Evolutionary conservation across 1,140 invertebrate species (phyloP).

Genomic region (Rhopalosiphum padi): DNA sequence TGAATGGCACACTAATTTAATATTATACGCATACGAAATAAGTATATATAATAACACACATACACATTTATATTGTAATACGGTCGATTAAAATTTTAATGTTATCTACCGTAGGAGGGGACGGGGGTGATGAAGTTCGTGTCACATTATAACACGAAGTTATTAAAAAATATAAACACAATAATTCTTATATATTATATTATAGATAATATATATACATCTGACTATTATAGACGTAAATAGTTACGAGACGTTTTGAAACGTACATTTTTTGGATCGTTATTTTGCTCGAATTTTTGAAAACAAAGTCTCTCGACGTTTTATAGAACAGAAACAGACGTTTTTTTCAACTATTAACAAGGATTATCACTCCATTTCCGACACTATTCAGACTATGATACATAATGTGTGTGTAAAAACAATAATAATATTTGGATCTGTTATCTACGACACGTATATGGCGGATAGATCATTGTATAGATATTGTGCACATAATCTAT

Average conservation of each 20-base stretch:
- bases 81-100: background rate
- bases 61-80: background rate
- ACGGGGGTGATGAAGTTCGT: background rate
- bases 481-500: background rate
- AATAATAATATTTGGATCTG: background rate
- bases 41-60: background rate
- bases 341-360: background rate
- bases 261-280: background rate
- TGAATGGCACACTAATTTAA: conserved; percentile 19
- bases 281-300: background rate
- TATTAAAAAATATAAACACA: background rate
- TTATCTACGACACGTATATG: background rate
- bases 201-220: background rate
- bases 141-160: background rate
- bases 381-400: background rate
- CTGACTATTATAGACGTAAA: background rate
- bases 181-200: background rate
- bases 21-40: background rate
- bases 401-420: background rate
- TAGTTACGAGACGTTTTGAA: background rate
- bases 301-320: background rate
- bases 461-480: background rate
- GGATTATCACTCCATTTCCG: background rate
- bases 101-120: too few relatives aligned
- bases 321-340: too few relatives aligned